Evolutionary conservation across 1,140 invertebrate species (phyloP).

Genomic region (Cydia splendana): DNA sequence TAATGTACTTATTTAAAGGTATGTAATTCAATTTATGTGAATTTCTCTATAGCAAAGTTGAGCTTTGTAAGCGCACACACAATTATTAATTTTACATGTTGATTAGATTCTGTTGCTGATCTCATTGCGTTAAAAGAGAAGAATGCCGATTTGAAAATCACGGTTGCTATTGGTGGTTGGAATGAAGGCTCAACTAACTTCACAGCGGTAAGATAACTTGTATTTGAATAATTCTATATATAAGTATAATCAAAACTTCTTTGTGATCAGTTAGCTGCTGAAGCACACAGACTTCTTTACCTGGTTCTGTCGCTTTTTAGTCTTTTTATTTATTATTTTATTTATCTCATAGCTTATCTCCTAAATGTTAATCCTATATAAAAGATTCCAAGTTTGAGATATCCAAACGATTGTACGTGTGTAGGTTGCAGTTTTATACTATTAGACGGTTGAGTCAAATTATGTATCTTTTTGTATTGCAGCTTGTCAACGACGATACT

Average conservation of each 20-base stretch:
- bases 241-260: no score
- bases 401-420: no score
- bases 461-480: neutral
- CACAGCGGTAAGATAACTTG: neutral
- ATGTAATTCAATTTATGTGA: no score
- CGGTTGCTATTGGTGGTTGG: slow-evolving; percentile 88
- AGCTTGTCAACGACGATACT: slow-evolving; percentile 83
- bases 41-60: no score
- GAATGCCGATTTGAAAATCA: slow-evolving; percentile 83
- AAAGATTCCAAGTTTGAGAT: no score
- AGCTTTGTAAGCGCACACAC: no score
- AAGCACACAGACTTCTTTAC: neutral
- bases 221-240: neutral
- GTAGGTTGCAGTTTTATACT: no score
- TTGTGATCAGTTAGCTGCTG: no score
- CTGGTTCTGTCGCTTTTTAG: neutral
- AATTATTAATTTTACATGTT: neutral
- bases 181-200: slow-evolving; percentile 77
- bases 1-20: no score
- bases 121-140: slow-evolving; percentile 57
- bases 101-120: slow-evolving; percentile 10
- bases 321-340: no score
- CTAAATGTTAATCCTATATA: no score
- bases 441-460: neutral
- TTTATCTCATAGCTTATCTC: no score